These are phyloP conservation scores for Nannobrachium achirus DNA, from an alignment of 2,113 vertebrate genomes.

Conservation along the genomic window DNA sequence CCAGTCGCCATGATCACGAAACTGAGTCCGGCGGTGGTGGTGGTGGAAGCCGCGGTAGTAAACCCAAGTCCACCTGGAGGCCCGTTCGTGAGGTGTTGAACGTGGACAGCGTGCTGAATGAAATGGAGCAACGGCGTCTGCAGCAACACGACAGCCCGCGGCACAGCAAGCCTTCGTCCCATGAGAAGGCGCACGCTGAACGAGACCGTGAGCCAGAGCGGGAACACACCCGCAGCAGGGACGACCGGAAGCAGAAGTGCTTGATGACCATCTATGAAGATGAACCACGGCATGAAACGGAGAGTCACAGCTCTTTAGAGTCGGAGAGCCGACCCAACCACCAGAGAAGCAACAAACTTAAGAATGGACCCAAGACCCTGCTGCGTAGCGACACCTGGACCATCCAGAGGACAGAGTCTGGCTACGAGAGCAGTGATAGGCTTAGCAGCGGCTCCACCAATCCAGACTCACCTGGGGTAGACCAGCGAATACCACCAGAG, in stretches of 20 bases:
- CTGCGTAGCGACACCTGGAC: conserved; percentile 85
- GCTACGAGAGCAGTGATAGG: conserved; percentile 93
- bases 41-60: conserved; percentile 67
- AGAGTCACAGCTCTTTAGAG: conserved; percentile 88
- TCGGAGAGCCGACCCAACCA: conserved; percentile 82
- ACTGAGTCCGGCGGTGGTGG: conserved; percentile 52
- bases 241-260: conserved; percentile 84
- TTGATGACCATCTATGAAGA: conserved; percentile 98
- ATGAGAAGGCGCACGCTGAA: conserved; percentile 71
- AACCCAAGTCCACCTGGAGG: conserved; percentile 87
- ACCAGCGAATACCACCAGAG: conserved; percentile 76
- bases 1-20: conserved; percentile 56
- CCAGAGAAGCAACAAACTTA: conserved; percentile 61
- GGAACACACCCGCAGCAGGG: conserved; percentile 71
- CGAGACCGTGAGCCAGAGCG: conserved; percentile 64
- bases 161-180: conserved; percentile 70
- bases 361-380: conserved; percentile 77
- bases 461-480: conserved; percentile 85
- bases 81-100: conserved; percentile 94
- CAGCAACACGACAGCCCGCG: conserved; percentile 81
- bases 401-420: conserved; percentile 93
- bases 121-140: conserved; percentile 86
- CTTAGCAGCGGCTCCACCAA: conserved; percentile 92
- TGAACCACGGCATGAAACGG: conserved; percentile 87
- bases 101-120: conserved; percentile 91